Base-by-base conservation (phyloP, 2,888 invertebrate genomes). In the Tipula lateralis region DNA sequence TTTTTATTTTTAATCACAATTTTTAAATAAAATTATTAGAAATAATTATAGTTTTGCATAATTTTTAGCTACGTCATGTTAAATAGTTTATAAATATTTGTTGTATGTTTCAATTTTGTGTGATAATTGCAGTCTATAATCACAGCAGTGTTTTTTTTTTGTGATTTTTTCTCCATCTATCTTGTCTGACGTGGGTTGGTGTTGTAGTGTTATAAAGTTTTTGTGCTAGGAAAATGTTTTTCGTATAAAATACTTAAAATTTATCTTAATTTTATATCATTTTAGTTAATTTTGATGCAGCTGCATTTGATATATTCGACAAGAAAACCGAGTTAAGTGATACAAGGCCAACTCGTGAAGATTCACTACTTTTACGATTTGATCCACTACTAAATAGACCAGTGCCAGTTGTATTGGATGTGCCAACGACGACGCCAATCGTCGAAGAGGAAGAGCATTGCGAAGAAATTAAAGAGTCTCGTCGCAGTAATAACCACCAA, bases 331-430 rank as follows among this genome's bases (percentile, higher is more conserved):
- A 66, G 5, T 66, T 66, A 9, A 24, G 24, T 12, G 84, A 84
- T 83, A 87, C 87, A 44, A n/a, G n/a, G n/a, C 88, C 88, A 85
- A 87, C 88, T 85, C 88, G 88, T 87, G 88, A 90, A 82, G 89
- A 88, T 86, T 90, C 90, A 82, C 87, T 90, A 85, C 87, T 90
- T 86, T 87, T 90, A 85, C 89, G 88, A 87, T 90, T 90, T 86
- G 90, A 90, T 89, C 90, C 90, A 84, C 87, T 90, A 85, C 9
- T 66, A 66, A 66, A 66, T 66, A 66, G 66, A 9, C 87, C 50
- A 50, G 86, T 66, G 9, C 66, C 66, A 7, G 66, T 66, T 7
- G 7, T 24, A 4, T 24, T 66, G 24, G 66, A 24, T 66, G 66
- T 66, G 24, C 9, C 0, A 19, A 66, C 12, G 2, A 2, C 3